Evolutionary conservation across 2,888 invertebrate species (phyloP), one percentile per base, ranked within the genome.

Genomic region (Anaspis maculata): DNA sequence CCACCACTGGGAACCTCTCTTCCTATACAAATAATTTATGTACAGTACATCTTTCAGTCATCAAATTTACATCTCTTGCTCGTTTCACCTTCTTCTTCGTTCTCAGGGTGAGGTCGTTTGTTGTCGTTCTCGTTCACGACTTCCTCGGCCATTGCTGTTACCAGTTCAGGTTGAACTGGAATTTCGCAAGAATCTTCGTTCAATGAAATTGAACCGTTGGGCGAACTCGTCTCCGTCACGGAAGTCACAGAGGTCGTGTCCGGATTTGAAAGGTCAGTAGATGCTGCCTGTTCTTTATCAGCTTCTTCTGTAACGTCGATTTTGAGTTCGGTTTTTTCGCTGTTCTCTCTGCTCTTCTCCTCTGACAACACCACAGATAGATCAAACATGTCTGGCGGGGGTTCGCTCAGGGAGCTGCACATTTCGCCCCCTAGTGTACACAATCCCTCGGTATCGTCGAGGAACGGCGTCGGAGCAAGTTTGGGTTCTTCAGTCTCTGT

Each of bases 311-410:
- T 26, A 15, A 21, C 10, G 7, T 27, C 16, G 19, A 22, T 10
- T 30, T 27, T 32, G 13, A 16, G 28, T 19, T 19, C 9, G 9
- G 9, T 19, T 10, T 24, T 4, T 5, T 5, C 24, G 9, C 9
- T 9, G 6, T 19, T 19, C 9, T 19, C 19, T 19, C 24, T 36
- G 3, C 31, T 14, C 24, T 33, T 23, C 12, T 34, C 27, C 13
- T 34, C 21, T 6, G 32, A 27, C 23, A 35, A 22, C 13, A 39
- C 39, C n/a, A 32, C 34, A 13, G 49, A 42, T 25, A 61, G 52
- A 43, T 64, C 66, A 39, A 66, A 66, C 64, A 66, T 64, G 32
- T 59, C 59, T 3, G 65, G 65, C 1, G 66, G 66, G 3, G 66
- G 66, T 42, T 65, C 66, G 34, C 66, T 66, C 25, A 66, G 46